Conservation (phyloP, 2,113 vertebrate genomes). For the Tichodroma muraria region DNA sequence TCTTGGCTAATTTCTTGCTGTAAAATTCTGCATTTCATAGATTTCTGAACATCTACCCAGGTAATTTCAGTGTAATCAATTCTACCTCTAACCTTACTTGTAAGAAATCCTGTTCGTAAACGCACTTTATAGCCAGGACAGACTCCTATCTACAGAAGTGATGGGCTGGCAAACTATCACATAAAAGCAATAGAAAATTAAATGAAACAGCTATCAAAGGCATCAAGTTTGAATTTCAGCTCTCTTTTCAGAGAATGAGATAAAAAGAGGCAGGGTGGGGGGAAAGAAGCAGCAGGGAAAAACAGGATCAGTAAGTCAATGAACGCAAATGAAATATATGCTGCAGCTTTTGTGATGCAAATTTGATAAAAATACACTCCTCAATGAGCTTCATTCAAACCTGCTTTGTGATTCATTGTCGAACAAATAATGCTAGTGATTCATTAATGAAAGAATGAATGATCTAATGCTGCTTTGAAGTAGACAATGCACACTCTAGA, state of each 20-base stretch:
- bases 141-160: not conserved
- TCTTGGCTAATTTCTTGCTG: not conserved
- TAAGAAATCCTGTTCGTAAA: not conserved
- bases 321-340: not conserved
- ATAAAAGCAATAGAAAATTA: not conserved
- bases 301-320: not conserved
- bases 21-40: not conserved
- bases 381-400: constrained; percentile 29
- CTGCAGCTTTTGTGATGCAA: not conserved
- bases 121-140: not conserved
- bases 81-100: not conserved
- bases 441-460: constrained; percentile 29
- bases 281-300: not conserved
- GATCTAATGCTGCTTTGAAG: not conserved
- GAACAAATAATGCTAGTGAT: constrained; percentile 37
- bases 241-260: not conserved
- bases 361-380: constrained; percentile 21
- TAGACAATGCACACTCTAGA: not conserved
- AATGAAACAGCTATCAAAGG: not conserved
- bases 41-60: not conserved
- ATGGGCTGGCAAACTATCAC: not conserved
- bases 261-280: not conserved
- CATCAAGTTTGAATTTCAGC: not conserved
- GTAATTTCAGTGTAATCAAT: not conserved
- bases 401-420: constrained; percentile 21